Percentiles rank a stretch among this genome's conserved stretches.
These are phyloP conservation scores for Sturnus vulgaris DNA, from an alignment of 2,113 vertebrate genomes.

Conservation along the genomic window DNA sequence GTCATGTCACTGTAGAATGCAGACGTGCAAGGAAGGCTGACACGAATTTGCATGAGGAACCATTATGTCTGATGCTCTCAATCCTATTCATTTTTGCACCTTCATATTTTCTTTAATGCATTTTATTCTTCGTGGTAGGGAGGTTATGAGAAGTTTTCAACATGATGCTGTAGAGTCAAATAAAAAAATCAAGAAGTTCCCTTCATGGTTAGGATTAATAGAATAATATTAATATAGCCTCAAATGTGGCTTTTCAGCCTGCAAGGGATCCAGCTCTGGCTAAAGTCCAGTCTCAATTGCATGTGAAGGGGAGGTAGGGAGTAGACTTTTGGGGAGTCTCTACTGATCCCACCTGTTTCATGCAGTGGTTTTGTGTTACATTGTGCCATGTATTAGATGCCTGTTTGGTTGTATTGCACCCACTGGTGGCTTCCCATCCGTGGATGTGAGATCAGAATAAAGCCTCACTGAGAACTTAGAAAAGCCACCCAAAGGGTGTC, in stretches of 20 bases:
- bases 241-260: background rate
- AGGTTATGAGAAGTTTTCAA: background rate
- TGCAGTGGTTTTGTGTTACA: background rate
- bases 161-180: background rate
- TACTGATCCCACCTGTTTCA: background rate
- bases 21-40: background rate
- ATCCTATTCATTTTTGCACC: background rate
- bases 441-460: background rate
- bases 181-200: background rate
- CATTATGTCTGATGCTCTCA: background rate
- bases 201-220: background rate
- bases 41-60: rapidly evolving
- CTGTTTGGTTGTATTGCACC: background rate
- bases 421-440: background rate
- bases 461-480: background rate
- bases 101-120: background rate
- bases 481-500: background rate
- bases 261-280: background rate
- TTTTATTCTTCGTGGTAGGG: background rate
- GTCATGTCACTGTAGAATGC: background rate
- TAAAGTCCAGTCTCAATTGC: background rate
- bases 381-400: background rate
- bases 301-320: no score
- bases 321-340: background rate
- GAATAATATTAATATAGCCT: background rate